These are phyloP conservation scores for Hippasteria phrygiana DNA, from an alignment of 53 echinoderm and acorn worm genomes.

Conservation along the genomic window DNA sequence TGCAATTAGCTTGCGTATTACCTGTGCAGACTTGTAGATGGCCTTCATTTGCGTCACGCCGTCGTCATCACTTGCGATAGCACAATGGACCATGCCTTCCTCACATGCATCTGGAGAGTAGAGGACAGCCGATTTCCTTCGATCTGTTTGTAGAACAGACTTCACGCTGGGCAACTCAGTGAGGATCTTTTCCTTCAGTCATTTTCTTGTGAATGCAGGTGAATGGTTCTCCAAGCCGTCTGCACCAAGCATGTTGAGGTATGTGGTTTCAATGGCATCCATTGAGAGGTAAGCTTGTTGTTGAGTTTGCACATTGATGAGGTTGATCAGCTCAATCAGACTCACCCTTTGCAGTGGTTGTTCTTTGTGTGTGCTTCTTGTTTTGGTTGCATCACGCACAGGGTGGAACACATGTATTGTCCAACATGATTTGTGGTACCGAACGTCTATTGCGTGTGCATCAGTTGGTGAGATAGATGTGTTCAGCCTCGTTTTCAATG, in stretches of 20 bases:
- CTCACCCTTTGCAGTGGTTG: constrained; percentile 24
- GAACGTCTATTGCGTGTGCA: constrained; percentile 60
- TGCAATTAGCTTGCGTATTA: constrained; percentile 50
- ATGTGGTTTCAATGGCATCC: constrained; percentile 66
- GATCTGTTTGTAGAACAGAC: constrained; percentile 23
- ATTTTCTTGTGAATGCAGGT: constrained; percentile 39
- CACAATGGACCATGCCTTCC: constrained; percentile 54
- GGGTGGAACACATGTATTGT: constrained; percentile 66
- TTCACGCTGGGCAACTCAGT: constrained; percentile 50
- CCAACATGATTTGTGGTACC: constrained; percentile 72
- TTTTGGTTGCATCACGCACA: constrained; percentile 23
- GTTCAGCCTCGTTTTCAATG: constrained; percentile 32
- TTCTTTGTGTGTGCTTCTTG: constrained; percentile 16
- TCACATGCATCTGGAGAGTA: constrained; percentile 57
- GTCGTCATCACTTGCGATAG: constrained; percentile 48
- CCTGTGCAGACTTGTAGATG: constrained; percentile 44
- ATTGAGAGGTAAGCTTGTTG: constrained; percentile 56
- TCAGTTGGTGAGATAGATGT: constrained; percentile 51
- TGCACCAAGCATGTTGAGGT: constrained; percentile 51
- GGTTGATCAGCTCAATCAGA: constrained; percentile 49
- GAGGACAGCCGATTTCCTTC: constrained; percentile 47
- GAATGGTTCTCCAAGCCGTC: constrained; percentile 50
- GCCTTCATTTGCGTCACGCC: constrained; percentile 39
- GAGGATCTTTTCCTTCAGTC: constrained; percentile 36
- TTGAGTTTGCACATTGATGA: constrained; percentile 59